phyloP scores from a whole-genome alignment of 2,888 invertebrate genomes.

The Noctua janthina region DNA sequence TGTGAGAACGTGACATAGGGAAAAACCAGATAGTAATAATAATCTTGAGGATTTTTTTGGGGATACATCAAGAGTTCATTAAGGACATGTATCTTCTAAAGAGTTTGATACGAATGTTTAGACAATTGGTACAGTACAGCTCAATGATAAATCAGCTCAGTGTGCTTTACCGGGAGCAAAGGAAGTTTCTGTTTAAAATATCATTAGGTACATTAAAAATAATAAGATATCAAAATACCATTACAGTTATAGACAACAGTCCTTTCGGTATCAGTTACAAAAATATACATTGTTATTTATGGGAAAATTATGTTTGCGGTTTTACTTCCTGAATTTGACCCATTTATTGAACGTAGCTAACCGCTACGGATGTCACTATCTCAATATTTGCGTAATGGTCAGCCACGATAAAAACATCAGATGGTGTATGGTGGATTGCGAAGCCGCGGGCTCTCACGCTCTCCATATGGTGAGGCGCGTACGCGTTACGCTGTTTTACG shows the following conservation, averaged over 20 bases:
- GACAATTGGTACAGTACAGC: conserved; percentile 1
- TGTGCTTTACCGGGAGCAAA: conserved; percentile 20
- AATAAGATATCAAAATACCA: conserved; percentile 6
- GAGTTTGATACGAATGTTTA: background rate
- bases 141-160: conserved; percentile 3
- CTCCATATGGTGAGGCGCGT: conserved; percentile 77
- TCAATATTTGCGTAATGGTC: conserved; percentile 73
- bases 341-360: conserved; percentile 74
- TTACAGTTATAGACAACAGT: conserved; percentile 24
- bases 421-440: conserved; percentile 71
- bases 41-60: conserved; percentile 28
- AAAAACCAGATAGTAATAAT: conserved; percentile 45
- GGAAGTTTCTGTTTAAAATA: conserved; percentile 33
- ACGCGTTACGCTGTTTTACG: conserved; percentile 71
- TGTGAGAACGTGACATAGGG: conserved; percentile 53
- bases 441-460: conserved; percentile 73
- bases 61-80: conserved; percentile 24
- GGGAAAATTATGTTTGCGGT: conserved; percentile 83
- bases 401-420: conserved; percentile 80
- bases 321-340: conserved; percentile 86
- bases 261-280: conserved; percentile 47
- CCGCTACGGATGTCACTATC: conserved; percentile 85
- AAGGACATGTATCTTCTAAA: conserved; percentile 4
- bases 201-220: background rate
- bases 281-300: conserved; percentile 66